Evolutionary conservation across 1,140 invertebrate species (phyloP), one percentile per base, ranked within the genome.

Genomic region (Mylabris phalerata): DNA sequence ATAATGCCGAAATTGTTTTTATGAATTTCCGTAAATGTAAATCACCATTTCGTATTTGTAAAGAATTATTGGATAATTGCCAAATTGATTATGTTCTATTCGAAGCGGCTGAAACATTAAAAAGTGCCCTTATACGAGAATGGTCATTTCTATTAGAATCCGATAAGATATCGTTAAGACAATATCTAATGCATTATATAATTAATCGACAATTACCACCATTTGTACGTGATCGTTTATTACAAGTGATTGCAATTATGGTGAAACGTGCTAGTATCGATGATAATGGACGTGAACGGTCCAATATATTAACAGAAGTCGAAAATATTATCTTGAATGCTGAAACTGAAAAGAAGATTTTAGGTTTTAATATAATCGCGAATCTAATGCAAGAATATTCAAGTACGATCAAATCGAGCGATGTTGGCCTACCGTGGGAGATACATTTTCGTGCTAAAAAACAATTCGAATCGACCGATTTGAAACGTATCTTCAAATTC

Each of bases 351-450:
- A 79, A 78, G 78, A 83, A 86, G 79, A 75, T 85, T 55, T 71
- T 93, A 39, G 90, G 89, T 7, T 93, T 91, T 68, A 86, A 87
- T 55, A 82, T 95, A 55, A 83, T 95, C 60, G 79, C 84, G 49
- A 84, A 89, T 7, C 76, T 95, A 41, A 84, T 95, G 76, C 87
- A 90, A 81, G 92, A 95, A 75, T 93, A 92, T 79, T 86, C 88
- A 44, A 88, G 82, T 41, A 90, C 89, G n/a, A 81, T 85, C 0
- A 88, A 91, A 71, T 89, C 90, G 5, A 86, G 88, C 19, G 89
- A 92, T 77, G 85, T 92, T 43, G 90, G 90, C 7, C 73, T 95
- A 42, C 85, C 89, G 10, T 93, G 87, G 87, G 89, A 92, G 75
- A 82, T 85, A n/a, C 90, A 94, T 74, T 85, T 87, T 62, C 83